Conservation (phyloP, 2,797 vertebrate genomes). For the Parauchenoglanis punctatus region DNA sequence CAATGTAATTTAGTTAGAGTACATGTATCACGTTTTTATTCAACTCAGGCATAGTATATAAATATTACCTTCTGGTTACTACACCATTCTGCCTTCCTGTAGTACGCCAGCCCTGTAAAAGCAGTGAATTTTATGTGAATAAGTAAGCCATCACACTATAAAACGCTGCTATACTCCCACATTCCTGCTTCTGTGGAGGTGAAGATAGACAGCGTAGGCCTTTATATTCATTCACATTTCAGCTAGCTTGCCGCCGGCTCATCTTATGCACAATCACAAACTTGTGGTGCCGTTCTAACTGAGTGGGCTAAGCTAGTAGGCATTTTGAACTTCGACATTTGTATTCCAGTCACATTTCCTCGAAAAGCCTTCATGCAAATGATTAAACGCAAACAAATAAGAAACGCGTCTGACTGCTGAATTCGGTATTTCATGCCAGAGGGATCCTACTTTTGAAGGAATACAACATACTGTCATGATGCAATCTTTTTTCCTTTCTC, state of each 20-base stretch:
- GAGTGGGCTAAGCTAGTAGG: constrained; percentile 34
- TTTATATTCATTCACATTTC: constrained; percentile 47
- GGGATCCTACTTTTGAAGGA: constrained; percentile 47
- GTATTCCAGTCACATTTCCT: constrained; percentile 52
- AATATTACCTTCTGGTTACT: constrained; percentile 3
- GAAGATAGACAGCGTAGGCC: constrained; percentile 34
- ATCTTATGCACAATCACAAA: constrained; percentile 52
- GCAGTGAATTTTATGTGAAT: constrained; percentile 46
- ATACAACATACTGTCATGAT: constrained; percentile 51
- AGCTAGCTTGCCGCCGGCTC: constrained; percentile 28
- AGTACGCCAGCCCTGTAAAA: constrained; percentile 22
- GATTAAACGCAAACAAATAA: constrained; percentile 59
- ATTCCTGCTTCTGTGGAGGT: constrained; percentile 25
- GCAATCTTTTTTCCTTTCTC: constrained; percentile 58
- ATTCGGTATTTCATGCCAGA: constrained; percentile 48
- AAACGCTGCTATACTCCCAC: constrained; percentile 41
- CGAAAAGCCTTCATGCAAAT: constrained; percentile 51
- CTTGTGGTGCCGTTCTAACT: constrained; percentile 30
- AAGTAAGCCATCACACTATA: constrained; percentile 45
- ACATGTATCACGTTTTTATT: neutral
- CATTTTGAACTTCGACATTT: constrained; percentile 43
- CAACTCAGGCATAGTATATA: neutral
- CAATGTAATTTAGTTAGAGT: neutral
- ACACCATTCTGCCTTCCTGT: neutral
- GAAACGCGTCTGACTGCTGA: constrained; percentile 46